Percentiles rank a stretch among this genome's conserved stretches.
These are phyloP conservation scores for Epizoanthus rinbou DNA, from an alignment of 92 coral and sea anemone species.

Conservation along the genomic window DNA sequence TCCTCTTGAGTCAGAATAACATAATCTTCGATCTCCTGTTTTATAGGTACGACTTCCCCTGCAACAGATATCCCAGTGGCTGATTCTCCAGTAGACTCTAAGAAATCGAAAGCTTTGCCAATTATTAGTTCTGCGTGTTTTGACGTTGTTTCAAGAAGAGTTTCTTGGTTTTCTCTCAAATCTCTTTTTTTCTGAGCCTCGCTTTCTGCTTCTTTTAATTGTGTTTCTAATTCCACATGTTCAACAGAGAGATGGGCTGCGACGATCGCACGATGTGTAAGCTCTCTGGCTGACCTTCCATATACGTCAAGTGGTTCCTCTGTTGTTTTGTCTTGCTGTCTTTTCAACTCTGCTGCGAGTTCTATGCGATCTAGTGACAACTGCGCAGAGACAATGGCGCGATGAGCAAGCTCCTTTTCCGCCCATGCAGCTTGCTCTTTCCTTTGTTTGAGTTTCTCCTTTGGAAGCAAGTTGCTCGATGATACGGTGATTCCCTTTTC, in stretches of 20 bases:
- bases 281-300: slow-evolving; percentile 45
- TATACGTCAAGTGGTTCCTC: slow-evolving; percentile 35
- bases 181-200: slow-evolving; percentile 25
- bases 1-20: slow-evolving; percentile 57
- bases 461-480: not conserved
- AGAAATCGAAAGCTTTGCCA: slow-evolving; percentile 52
- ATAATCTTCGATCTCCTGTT: slow-evolving; percentile 44
- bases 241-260: slow-evolving; percentile 50
- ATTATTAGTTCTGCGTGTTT: slow-evolving; percentile 59
- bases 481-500: not conserved
- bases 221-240: not conserved
- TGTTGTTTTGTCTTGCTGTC: slow-evolving; percentile 43
- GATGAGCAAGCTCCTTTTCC: slow-evolving; percentile 54
- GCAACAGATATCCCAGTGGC: not conserved
- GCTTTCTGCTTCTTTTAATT: not conserved
- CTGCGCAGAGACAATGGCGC: slow-evolving; percentile 67
- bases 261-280: slow-evolving; percentile 33
- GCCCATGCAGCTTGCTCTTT: slow-evolving; percentile 32
- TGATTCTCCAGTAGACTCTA: slow-evolving; percentile 39
- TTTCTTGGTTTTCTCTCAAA: slow-evolving; percentile 15
- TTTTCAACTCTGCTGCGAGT: slow-evolving; percentile 44
- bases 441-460: slow-evolving; percentile 16
- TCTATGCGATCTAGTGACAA: slow-evolving; percentile 58
- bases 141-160: slow-evolving; percentile 17
- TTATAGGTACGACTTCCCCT: slow-evolving; percentile 1